Base-by-base conservation (phyloP, 2,888 invertebrate genomes). In the Orthosia gothica region DNA sequence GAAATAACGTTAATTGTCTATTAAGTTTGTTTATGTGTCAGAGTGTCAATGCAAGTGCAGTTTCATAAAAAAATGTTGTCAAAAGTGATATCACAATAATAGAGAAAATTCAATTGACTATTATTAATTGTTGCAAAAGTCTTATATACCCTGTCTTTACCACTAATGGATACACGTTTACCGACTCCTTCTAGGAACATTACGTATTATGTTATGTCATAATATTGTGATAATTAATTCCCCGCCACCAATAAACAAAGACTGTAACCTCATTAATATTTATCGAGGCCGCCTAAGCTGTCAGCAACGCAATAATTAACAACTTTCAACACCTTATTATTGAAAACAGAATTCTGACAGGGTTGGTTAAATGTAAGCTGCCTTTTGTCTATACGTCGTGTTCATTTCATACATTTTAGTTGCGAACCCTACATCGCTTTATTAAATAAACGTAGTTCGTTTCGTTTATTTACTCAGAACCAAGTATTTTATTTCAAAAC, bases 221-320 rank as follows among this genome's bases (percentile, higher is more conserved):
- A 15, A 58, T 49, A 58, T 20, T 20, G n/a, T 16, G 45, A 1
- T 52, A 45, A 47, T 72, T 47, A 47, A 59, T 47, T 20, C 26
- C 26, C 32, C 54, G 52, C 12, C 18, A 40, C 26, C 23, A 52
- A 52, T 59, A 9, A 26, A 59, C 66, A 26, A 5, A 5, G 49
- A 62, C 9, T 67, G 26, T 61, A 49, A 45, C 26, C 45, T 62
- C 61, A 76, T 68, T 76, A 55, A 68, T 76, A 62, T 67, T 76
- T 76, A 76, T 68, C n/a, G 63, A 47, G 15, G 58, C 16, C 23
- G 32, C 52, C 47, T 26, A 63, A 63, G 50, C 62, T 63, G 23
- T 66, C 74, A 66, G 58, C 13, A 13, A 12, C 32, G 13, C 16
- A 16, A 49, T 66, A 15, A 66, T 13, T 4, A 75, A 49, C 47